Conservation (phyloP, 2,113 vertebrate species). For the Odontesthes bonariensis region DNA sequence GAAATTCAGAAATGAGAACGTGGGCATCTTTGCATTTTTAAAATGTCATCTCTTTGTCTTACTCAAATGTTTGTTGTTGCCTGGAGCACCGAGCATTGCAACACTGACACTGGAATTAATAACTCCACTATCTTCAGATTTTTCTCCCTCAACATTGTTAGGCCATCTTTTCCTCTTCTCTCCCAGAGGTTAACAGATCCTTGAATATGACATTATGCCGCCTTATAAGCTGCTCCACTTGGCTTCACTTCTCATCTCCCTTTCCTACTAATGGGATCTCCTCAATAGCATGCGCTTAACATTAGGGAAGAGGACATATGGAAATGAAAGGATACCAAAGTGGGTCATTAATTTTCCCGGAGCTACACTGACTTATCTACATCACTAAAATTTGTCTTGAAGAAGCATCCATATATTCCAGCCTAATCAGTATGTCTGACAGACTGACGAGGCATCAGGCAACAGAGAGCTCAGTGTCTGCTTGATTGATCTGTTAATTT, state of each 20-base stretch:
- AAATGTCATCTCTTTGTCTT: constrained; percentile 2
- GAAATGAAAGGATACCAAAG: constrained; percentile 63
- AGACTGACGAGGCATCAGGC: constrained; percentile 56
- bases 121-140: neutral
- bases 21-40: constrained; percentile 28
- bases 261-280: constrained; percentile 6
- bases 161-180: neutral
- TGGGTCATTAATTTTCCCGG: constrained; percentile 57
- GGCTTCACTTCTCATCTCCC: constrained; percentile 9
- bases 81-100: neutral
- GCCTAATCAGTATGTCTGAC: constrained; percentile 48
- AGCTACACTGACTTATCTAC: constrained; percentile 61
- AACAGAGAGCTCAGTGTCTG: constrained; percentile 36
- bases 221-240: constrained; percentile 16
- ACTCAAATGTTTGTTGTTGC: constrained; percentile 33
- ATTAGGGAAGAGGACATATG: constrained; percentile 56
- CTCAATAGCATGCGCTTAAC: constrained; percentile 31
- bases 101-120: constrained; percentile 25
- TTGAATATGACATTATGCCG: constrained; percentile 30
- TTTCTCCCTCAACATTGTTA: neutral
- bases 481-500: constrained; percentile 74
- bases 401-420: constrained; percentile 44
- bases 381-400: constrained; percentile 43
- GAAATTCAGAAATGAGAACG: neutral
- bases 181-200: constrained; percentile 30